phyloP scores from a whole-genome alignment of 64 coral and sea anemone genomes.

The Stichodactyla helianthus region DNA sequence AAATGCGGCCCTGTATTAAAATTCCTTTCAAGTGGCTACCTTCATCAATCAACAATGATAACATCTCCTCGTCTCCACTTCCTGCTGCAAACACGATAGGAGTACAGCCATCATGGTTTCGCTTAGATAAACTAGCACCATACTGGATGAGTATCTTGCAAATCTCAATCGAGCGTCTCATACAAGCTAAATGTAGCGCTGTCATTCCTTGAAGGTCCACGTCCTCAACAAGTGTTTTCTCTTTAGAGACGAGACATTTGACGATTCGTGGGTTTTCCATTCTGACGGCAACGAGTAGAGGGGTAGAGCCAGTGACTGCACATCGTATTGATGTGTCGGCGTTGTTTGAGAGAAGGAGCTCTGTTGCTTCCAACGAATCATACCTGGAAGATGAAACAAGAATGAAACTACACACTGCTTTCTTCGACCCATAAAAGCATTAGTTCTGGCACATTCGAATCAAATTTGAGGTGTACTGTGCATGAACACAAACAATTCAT shows the following conservation, averaged over 20 bases:
- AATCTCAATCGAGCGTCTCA: constrained; percentile 26
- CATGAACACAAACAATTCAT: too few species aligned
- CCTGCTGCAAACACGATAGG: constrained; percentile 9
- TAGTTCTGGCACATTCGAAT: too few species aligned
- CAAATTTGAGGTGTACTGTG: too few species aligned
- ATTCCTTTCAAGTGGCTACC: not conserved
- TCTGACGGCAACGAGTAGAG: constrained; percentile 26
- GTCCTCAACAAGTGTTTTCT: constrained; percentile 13
- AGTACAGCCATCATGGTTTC: not conserved
- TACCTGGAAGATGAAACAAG: constrained; percentile 13
- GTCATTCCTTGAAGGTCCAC: constrained; percentile 20
- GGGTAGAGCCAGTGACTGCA: constrained; percentile 14
- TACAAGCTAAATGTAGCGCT: constrained; percentile 35
- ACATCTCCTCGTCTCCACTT: not conserved
- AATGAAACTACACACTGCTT: too few species aligned
- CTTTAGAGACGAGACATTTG: constrained; percentile 15
- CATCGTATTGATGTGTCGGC: constrained; percentile 21
- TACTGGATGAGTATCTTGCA: constrained; percentile 20
- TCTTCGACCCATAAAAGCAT: too few species aligned
- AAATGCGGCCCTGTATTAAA: too few species aligned
- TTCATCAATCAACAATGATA: not conserved
- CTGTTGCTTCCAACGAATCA: constrained; percentile 17
- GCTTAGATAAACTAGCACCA: constrained; percentile 23
- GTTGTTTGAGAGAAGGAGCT: constrained; percentile 17
- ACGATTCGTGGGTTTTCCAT: constrained; percentile 25